Conservation (phyloP, 2,113 vertebrate genomes). For the Lophius piscatorius region DNA sequence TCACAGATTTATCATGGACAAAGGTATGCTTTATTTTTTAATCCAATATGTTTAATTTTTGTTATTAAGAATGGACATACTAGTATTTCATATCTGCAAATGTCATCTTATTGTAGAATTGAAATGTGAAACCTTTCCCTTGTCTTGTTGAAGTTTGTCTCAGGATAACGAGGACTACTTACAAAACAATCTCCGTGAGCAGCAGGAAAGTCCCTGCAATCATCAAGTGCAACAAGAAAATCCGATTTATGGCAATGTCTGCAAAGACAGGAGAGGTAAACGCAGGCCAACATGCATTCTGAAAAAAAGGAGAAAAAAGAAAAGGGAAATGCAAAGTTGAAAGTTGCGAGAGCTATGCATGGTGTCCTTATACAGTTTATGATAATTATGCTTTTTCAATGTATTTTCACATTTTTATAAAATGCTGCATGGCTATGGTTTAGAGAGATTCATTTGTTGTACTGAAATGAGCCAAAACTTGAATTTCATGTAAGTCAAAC, state of each 20-base stretch:
- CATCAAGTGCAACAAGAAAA: slow-evolving; percentile 64
- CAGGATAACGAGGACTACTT: slow-evolving; percentile 52
- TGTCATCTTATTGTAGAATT: background rate
- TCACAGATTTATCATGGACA: slow-evolving; percentile 24
- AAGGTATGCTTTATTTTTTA: slow-evolving; percentile 42
- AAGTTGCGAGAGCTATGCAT: no score
- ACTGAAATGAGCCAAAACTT: no score
- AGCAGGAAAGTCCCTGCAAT: slow-evolving; percentile 38
- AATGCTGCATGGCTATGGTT: no score
- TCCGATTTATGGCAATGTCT: slow-evolving; percentile 82
- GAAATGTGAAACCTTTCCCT: slow-evolving; percentile 6
- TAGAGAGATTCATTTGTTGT: no score
- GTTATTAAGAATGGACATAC: no score
- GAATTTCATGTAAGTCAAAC: no score
- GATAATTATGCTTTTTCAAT: no score
- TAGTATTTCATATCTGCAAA: background rate
- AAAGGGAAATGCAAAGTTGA: no score
- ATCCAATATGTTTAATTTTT: background rate
- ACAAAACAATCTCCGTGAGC: slow-evolving; percentile 33
- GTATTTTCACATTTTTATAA: no score
- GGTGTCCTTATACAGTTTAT: no score
- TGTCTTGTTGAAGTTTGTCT: slow-evolving; percentile 31
- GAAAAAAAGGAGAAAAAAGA: no score
- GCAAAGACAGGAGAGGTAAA: slow-evolving; percentile 60
- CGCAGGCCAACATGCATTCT: background rate